Evolutionary conservation across 1,140 invertebrate genomes (phyloP).

Genomic region (Heliconius hewitsoni): DNA sequence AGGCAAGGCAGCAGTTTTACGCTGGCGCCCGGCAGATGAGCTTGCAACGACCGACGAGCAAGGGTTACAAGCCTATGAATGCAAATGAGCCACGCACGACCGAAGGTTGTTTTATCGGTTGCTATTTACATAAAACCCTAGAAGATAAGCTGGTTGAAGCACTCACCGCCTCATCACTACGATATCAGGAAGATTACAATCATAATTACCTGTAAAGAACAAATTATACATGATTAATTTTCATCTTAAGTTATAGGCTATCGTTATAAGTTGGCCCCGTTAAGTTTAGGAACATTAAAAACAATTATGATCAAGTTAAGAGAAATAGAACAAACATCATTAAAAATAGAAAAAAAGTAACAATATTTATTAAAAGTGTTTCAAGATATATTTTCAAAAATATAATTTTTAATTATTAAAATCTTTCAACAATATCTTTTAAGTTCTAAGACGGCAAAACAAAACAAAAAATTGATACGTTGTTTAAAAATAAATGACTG

Average conservation of each 20-base stretch:
- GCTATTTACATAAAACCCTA: slow-evolving; percentile 74
- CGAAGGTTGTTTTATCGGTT: slow-evolving; percentile 66
- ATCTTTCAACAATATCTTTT: too few species aligned
- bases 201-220: slow-evolving; percentile 41
- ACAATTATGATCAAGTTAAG: too few species aligned
- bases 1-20: slow-evolving; percentile 69
- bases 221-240: slow-evolving; percentile 23
- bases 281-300: too few species aligned
- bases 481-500: too few species aligned
- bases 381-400: too few species aligned
- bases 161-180: slow-evolving; percentile 46
- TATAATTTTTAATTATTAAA: too few species aligned
- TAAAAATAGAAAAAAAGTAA: too few species aligned
- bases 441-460: too few species aligned
- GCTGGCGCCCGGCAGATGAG: slow-evolving; percentile 52
- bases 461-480: too few species aligned
- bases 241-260: neutral
- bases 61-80: slow-evolving; percentile 80
- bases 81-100: slow-evolving; percentile 73
- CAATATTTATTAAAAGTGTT: too few species aligned
- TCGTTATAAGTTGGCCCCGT: neutral
- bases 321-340: too few species aligned
- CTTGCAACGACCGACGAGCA: slow-evolving; percentile 62
- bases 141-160: slow-evolving; percentile 56
- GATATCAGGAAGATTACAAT: slow-evolving; percentile 22